These are phyloP conservation scores for Cataglyphis cursor DNA, from an alignment of 2,888 invertebrate genomes.

Conservation along the genomic window DNA sequence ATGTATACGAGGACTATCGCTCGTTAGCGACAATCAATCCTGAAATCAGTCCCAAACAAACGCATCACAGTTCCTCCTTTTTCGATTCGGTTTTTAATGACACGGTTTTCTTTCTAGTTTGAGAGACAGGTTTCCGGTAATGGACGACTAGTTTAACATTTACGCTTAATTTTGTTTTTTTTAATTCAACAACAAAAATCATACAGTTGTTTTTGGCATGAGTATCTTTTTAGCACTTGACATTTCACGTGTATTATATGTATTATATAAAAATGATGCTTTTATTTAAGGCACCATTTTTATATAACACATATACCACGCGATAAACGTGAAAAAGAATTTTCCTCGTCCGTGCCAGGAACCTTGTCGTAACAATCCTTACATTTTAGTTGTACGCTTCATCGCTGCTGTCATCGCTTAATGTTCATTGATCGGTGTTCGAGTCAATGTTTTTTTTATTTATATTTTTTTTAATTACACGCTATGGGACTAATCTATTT, in stretches of 20 bases:
- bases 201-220: not conserved
- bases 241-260: not conserved
- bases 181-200: not conserved
- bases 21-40: slow-evolving; percentile 65
- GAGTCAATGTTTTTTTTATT: slow-evolving; percentile 46
- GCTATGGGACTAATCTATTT: slow-evolving; percentile 66
- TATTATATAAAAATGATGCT: not conserved
- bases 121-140: slow-evolving; percentile 62
- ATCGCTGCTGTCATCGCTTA: slow-evolving; percentile 75
- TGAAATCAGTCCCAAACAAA: slow-evolving; percentile 61
- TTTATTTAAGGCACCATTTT: slow-evolving; percentile 1
- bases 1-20: slow-evolving; percentile 67
- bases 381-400: slow-evolving; percentile 70
- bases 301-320: no score
- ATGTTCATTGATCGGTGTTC: slow-evolving; percentile 69
- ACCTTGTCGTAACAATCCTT: slow-evolving; percentile 62
- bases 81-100: slow-evolving; percentile 63
- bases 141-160: slow-evolving; percentile 49
- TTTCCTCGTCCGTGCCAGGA: slow-evolving; percentile 58
- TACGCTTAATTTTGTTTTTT: slow-evolving; percentile 22
- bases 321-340: slow-evolving; percentile 20
- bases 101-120: slow-evolving; percentile 63
- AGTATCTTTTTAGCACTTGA: slow-evolving; percentile 2
- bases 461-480: slow-evolving; percentile 54
- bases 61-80: slow-evolving; percentile 67